These are phyloP conservation scores for Dyspetes luteomarginatus DNA, from an alignment of 2,888 invertebrate species.

Conservation along the genomic window DNA sequence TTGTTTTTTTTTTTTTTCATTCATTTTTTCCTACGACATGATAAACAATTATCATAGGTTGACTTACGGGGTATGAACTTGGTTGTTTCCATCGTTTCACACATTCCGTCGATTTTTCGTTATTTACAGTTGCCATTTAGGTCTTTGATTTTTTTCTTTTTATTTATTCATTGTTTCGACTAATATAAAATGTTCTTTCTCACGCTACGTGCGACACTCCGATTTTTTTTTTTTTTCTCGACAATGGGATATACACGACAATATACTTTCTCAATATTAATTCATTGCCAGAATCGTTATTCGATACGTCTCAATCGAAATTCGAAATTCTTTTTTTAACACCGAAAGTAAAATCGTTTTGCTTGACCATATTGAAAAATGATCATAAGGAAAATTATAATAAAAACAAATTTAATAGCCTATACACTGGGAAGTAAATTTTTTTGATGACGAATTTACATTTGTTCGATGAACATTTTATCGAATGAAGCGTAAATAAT, in stretches of 20 bases:
- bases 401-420: no score
- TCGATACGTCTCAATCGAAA: not conserved
- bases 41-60: slow-evolving; percentile 72
- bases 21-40: slow-evolving; percentile 74
- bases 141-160: not conserved
- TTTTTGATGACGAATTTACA: no score
- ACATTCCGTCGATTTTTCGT: slow-evolving; percentile 37
- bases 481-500: no score
- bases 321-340: not conserved
- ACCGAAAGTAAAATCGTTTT: not conserved
- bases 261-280: not conserved
- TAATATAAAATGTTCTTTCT: slow-evolving; percentile 24
- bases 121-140: slow-evolving; percentile 49
- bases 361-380: no score
- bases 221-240: no score
- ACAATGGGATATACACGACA: no score
- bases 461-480: no score
- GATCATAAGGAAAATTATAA: no score
- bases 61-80: slow-evolving; percentile 68
- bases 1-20: slow-evolving; percentile 51
- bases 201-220: not conserved
- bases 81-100: slow-evolving; percentile 45
- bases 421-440: no score
- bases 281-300: not conserved
- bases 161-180: slow-evolving; percentile 23